These are phyloP conservation scores for Xestoiulus laeticollis DNA, from an alignment of 2,888 invertebrate species.

Conservation along the genomic window DNA sequence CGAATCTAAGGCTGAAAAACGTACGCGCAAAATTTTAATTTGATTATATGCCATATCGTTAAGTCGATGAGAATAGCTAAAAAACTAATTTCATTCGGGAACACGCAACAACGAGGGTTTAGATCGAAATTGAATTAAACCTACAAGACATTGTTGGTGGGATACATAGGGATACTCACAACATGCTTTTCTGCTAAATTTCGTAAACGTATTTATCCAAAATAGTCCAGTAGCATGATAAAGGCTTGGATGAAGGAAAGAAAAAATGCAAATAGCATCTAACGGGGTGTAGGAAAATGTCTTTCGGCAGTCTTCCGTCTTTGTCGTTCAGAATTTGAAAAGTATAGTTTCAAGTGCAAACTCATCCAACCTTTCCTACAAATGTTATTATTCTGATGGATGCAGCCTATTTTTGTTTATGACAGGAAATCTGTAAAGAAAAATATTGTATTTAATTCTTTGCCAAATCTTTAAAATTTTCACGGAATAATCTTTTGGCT, in stretches of 20 bases:
- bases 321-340: no score
- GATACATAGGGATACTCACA: not conserved
- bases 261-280: slow-evolving; percentile 26
- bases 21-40: slow-evolving; percentile 6
- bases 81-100: not conserved
- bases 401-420: not conserved
- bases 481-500: not conserved
- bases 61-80: not conserved
- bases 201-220: slow-evolving; percentile 2
- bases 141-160: not conserved
- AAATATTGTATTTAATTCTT: not conserved
- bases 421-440: slow-evolving; percentile 17
- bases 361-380: not conserved
- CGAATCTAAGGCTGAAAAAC: not conserved
- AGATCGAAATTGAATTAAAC: not conserved
- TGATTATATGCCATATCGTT: not conserved
- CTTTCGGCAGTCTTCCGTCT: not conserved
- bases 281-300: not conserved
- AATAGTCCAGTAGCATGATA: not conserved
- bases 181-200: slow-evolving; percentile 2
- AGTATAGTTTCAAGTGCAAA: no score
- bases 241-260: not conserved
- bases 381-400: not conserved
- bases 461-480: not conserved
- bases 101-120: not conserved